Percentiles rank a stretch among this genome's conserved stretches.
phyloP scores from a whole-genome alignment of 1,140 invertebrate genomes.

The Drosophila tropicalis region DNA sequence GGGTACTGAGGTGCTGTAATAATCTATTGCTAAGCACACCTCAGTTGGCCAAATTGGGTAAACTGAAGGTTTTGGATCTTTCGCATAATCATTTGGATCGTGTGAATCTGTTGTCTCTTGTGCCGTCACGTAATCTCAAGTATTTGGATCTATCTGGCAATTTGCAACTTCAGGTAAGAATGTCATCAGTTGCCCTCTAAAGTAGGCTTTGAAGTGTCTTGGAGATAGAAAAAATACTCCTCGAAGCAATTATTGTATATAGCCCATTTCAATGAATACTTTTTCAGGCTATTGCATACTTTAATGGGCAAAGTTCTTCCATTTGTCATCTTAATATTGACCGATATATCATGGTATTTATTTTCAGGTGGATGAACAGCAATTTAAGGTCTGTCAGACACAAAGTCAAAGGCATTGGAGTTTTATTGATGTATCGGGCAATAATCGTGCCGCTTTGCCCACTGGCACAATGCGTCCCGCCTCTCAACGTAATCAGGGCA shows the following conservation, averaged over 20 bases:
- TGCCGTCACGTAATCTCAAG: slow-evolving; percentile 90
- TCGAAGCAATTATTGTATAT: no score
- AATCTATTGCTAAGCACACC: slow-evolving; percentile 90
- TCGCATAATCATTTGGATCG: slow-evolving; percentile 93
- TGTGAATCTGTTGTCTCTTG: slow-evolving; percentile 89
- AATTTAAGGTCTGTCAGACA: slow-evolving; percentile 88
- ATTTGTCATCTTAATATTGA: no score
- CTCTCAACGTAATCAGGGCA: slow-evolving; percentile 85
- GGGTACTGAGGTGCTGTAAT: slow-evolving; percentile 91
- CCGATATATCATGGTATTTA: neutral
- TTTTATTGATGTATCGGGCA: slow-evolving; percentile 91
- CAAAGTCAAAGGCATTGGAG: slow-evolving; percentile 90
- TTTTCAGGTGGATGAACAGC: slow-evolving; percentile 88
- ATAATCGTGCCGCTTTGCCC: slow-evolving; percentile 87
- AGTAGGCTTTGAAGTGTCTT: no score
- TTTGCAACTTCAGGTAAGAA: slow-evolving; percentile 86
- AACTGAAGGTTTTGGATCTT: slow-evolving; percentile 91
- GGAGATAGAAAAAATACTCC: no score
- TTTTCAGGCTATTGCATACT: no score
- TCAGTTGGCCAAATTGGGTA: slow-evolving; percentile 88
- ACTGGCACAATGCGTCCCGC: slow-evolving; percentile 84
- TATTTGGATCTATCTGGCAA: slow-evolving; percentile 94
- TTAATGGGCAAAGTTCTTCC: no score
- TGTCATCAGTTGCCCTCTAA: no score
- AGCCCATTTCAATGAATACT: neutral